Evolutionary conservation across 2,888 invertebrate genomes (phyloP), one percentile per base, ranked within the genome.

Genomic region (Polylopha cassiicola): DNA sequence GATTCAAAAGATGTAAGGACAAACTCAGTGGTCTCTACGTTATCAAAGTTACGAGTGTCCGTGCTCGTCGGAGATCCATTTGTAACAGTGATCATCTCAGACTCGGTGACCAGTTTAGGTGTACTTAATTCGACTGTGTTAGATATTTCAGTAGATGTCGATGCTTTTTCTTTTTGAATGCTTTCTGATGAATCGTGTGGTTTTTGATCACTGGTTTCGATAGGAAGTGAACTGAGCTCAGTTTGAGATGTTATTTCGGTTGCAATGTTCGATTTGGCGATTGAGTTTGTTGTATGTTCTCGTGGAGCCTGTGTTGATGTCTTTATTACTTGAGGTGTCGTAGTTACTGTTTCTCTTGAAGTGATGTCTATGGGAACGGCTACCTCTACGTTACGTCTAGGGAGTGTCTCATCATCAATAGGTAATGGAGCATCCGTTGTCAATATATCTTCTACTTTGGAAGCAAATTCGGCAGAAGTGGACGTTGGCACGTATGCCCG

Each of bases 171-270:
- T 48, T 71, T 72, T 1, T 58, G 59, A 13, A 62, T 59, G 39
- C 59, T 70, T 26, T 77, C 77, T 2, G 67, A 57, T 7, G 55
- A 65, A 29, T 74, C 73, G 10, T 74, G 77, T 4, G 84, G 82
- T 33, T 82, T 81, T 50, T 77, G 84, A 38, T 82, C 80, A 50
- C 81, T 84, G 0, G 82, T 81, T 55, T 82, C 84, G 14, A 84
- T 71, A 0, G 82, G 77, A 15, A 84, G 54, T 3, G 84, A 84
- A 44, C 82, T 82, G 4, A 80, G 61, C 58, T 82, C 82, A 3
- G 80, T 78, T 49, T 74, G 73, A 9, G 73, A 68, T 1, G 74
- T 76, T n/a, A 79, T 65, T 59, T 82, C 84, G 14, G 80, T 77
- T 1, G 66, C 65, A 24, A 60, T 33, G 33, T 73, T 69, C 3